These are phyloP conservation scores for Bombus haemorrhoidalis DNA, from an alignment of 1,140 invertebrate species.

Conservation along the genomic window DNA sequence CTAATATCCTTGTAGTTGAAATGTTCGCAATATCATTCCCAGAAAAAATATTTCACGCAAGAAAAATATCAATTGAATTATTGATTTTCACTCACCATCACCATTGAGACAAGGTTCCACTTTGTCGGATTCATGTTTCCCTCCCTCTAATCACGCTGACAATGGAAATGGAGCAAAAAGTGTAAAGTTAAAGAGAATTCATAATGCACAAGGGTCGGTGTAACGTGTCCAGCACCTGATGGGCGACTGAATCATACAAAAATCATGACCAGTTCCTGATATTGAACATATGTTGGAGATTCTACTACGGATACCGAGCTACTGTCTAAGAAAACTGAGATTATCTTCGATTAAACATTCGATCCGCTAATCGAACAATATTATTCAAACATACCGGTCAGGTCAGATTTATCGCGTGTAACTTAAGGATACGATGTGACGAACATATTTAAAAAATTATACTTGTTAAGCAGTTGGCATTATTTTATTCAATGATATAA, in stretches of 20 bases:
- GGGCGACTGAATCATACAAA: conserved; percentile 54
- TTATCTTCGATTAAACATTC: conserved; percentile 58
- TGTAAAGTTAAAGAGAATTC: conserved; percentile 20
- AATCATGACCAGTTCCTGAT: conserved; percentile 11
- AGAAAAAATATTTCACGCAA: neutral
- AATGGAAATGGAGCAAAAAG: neutral
- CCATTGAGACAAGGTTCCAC: conserved; percentile 8
- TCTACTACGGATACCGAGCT: conserved; percentile 25
- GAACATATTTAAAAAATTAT: neutral
- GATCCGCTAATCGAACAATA: conserved; percentile 46
- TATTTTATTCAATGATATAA: no score
- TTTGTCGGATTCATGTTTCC: conserved; percentile 33
- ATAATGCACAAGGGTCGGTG: neutral
- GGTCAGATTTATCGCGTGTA: conserved; percentile 42
- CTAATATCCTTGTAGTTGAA: neutral
- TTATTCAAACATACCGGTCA: conserved; percentile 49
- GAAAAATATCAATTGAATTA: neutral
- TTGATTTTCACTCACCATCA: conserved; percentile 26
- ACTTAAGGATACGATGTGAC: conserved; percentile 33
- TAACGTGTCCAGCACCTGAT: conserved; percentile 31
- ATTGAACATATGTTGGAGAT: conserved; percentile 20
- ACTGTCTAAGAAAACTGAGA: conserved; percentile 55
- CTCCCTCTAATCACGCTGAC: neutral
- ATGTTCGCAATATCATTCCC: neutral
- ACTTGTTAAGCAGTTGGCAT: neutral